Conservation (phyloP, 2,888 invertebrate species). For the Conchocele bisecta region DNA sequence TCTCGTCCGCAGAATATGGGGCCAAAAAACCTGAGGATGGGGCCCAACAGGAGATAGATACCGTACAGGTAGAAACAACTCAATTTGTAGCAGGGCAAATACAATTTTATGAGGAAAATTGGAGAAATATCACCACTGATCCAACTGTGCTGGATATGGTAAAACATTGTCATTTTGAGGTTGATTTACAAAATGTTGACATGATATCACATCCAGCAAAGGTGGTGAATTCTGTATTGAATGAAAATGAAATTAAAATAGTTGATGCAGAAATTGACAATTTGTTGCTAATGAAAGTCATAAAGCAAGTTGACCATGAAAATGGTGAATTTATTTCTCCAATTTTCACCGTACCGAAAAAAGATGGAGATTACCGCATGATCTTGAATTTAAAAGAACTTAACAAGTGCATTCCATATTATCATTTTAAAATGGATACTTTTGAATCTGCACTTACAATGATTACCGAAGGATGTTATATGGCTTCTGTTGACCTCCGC, state of each 20-base stretch:
- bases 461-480: no score
- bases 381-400: no score
- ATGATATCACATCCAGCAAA: neutral
- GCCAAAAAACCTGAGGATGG: slow-evolving; percentile 27
- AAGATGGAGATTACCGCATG: no score
- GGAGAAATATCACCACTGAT: slow-evolving; percentile 2
- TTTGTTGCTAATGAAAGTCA: slow-evolving; percentile 27
- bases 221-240: no score
- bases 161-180: slow-evolving; percentile 23
- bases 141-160: slow-evolving; percentile 13
- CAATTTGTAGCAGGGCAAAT: neutral
- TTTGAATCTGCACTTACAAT: slow-evolving; percentile 35
- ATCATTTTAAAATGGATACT: slow-evolving; percentile 48
- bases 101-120: neutral
- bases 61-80: slow-evolving; percentile 11
- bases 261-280: slow-evolving; percentile 31
- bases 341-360: no score
- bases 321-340: slow-evolving; percentile 17
- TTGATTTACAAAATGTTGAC: slow-evolving; percentile 6
- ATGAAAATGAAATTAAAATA: neutral
- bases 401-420: slow-evolving; percentile 28
- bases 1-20: no score
- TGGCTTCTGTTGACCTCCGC: slow-evolving; percentile 38
- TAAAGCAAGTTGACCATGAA: slow-evolving; percentile 25
- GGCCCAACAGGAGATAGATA: slow-evolving; percentile 35